Percentiles rank a stretch among this genome's conserved stretches.
Evolutionary conservation across 2,113 vertebrate species (phyloP).

Genomic region (Aramus guarauna): DNA sequence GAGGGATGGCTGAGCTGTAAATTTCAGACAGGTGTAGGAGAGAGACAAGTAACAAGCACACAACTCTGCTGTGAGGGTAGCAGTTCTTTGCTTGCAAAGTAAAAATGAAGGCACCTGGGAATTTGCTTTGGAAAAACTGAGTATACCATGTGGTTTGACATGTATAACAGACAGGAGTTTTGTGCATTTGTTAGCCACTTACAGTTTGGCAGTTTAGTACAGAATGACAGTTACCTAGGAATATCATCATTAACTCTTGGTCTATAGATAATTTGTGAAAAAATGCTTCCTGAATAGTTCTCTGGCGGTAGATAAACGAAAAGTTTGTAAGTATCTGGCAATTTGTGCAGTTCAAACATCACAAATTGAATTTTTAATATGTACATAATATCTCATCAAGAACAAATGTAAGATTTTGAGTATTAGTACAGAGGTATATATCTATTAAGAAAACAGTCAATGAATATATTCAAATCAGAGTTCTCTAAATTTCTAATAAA

Average conservation of each 20-base stretch:
- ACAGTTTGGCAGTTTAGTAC: not conserved
- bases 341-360: not conserved
- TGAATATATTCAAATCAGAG: not conserved
- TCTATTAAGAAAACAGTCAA: not conserved
- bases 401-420: not conserved
- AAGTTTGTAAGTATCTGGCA: not conserved
- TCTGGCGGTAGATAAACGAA: not conserved
- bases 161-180: not conserved
- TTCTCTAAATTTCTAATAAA: not conserved
- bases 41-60: not conserved
- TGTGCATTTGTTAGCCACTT: not conserved
- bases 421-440: not conserved
- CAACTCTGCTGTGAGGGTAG: not conserved
- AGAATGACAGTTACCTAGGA: not conserved
- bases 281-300: not conserved
- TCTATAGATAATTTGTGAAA: not conserved
- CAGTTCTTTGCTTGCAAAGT: not conserved
- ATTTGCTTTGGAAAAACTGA: not conserved
- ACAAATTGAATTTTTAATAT: not conserved
- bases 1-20: not conserved
- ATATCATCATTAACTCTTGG: not conserved
- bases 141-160: not conserved
- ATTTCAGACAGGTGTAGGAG: not conserved
- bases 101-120: not conserved
- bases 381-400: not conserved